These are phyloP conservation scores for Schrankia costaestrigalis DNA, from an alignment of 2,888 invertebrate genomes.

Conservation along the genomic window DNA sequence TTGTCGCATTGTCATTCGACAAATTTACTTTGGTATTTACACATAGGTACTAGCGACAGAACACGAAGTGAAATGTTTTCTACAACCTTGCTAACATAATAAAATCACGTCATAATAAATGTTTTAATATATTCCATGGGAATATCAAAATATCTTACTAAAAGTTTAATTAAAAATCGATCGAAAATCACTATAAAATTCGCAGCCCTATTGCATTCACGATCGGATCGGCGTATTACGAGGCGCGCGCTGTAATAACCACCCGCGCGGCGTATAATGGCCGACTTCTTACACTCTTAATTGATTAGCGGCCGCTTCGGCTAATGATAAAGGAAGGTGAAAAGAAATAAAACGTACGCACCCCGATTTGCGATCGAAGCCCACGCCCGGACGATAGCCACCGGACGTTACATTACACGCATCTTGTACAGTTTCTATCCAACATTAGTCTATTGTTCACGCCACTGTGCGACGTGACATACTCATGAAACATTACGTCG, in stretches of 20 bases:
- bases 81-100: constrained; percentile 31
- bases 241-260: constrained; percentile 75
- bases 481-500: too few relatives aligned
- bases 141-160: constrained; percentile 45
- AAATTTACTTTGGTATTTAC: constrained; percentile 65
- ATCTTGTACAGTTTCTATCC: constrained; percentile 20
- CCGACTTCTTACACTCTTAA: constrained; percentile 81
- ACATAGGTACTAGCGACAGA: constrained; percentile 36
- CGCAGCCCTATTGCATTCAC: constrained; percentile 77
- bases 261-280: constrained; percentile 76
- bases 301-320: constrained; percentile 80
- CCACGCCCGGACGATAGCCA: constrained; percentile 58
- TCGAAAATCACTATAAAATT: constrained; percentile 70
- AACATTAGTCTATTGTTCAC: too few relatives aligned
- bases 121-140: constrained; percentile 22
- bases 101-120: constrained; percentile 12
- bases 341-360: constrained; percentile 76
- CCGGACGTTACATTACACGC: constrained; percentile 44
- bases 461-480: too few relatives aligned
- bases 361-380: constrained; percentile 70
- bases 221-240: constrained; percentile 77
- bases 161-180: constrained; percentile 70
- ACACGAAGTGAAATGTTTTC: constrained; percentile 39
- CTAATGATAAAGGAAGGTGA: constrained; percentile 81
- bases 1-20: constrained; percentile 69